Evolutionary conservation across 1,140 invertebrate species (phyloP).

Genomic region (Apis cerana): DNA sequence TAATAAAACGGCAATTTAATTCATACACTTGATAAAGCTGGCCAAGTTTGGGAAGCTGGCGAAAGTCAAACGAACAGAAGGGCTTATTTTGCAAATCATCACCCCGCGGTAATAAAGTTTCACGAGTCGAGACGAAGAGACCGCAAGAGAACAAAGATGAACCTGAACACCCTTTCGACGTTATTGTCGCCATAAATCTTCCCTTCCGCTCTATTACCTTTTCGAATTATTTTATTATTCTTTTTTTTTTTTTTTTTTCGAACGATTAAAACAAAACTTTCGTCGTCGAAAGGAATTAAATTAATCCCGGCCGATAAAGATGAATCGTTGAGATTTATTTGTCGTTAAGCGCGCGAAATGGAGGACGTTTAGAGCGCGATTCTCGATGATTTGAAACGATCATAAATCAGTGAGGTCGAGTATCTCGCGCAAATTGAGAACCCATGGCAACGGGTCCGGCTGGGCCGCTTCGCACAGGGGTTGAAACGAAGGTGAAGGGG

Average conservation of each 20-base stretch:
- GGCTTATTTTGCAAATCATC: slow-evolving; percentile 80
- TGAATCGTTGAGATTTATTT: background rate
- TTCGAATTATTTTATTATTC: background rate
- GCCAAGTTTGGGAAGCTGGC: slow-evolving; percentile 59
- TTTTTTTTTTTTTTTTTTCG: too few relatives aligned
- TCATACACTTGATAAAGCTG: slow-evolving; percentile 79
- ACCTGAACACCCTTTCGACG: background rate
- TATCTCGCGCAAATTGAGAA: slow-evolving; percentile 70
- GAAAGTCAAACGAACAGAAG: slow-evolving; percentile 71
- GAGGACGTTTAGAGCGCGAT: background rate
- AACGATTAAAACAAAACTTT: too few relatives aligned
- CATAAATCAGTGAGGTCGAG: slow-evolving; percentile 1
- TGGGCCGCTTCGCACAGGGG: slow-evolving; percentile 72
- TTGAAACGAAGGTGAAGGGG: slow-evolving; percentile 71
- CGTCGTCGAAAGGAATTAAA: too few relatives aligned
- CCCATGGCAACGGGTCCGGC: slow-evolving; percentile 73
- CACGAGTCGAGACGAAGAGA: slow-evolving; percentile 35
- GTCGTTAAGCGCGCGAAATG: background rate
- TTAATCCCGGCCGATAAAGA: too few relatives aligned
- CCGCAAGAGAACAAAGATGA: slow-evolving; percentile 38
- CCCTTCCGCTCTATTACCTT: too few relatives aligned
- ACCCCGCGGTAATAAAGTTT: slow-evolving; percentile 65
- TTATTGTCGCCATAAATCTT: slow-evolving; percentile 21
- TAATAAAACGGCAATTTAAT: slow-evolving; percentile 82
- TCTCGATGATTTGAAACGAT: slow-evolving; percentile 1